Base-by-base conservation (phyloP, 2,888 invertebrate species). In the Eudasyphora cyanicolor region DNA sequence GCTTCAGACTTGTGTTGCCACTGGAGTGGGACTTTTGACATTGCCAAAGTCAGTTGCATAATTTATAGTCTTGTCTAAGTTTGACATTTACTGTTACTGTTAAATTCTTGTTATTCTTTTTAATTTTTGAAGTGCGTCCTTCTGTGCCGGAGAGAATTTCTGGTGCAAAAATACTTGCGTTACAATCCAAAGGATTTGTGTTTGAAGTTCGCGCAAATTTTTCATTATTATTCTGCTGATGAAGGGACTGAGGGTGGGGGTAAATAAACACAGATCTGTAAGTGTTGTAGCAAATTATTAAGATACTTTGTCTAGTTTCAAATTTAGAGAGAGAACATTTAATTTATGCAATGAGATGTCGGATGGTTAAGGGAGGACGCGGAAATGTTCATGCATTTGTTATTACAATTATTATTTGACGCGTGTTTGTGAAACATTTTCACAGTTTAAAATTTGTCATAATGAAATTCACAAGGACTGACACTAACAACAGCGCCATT, bases 61-160 rank as follows among this genome's bases (percentile, higher is more conserved):
- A 84, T 81, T 84, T 84, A 84, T 79, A 78, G 81, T 64, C 76
- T 81, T 81, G 81, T 79, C 78, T 51, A 75, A 74, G 49, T 84
- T 78, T 84, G 81, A 84, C 84, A 81, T 81, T 84, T 79, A 76
- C 81, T 57, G 70, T 84, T 79, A 76, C 81, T 57, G 70, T 45
- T 71, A 70, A 75, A 80, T 80, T 76, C 51, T 75, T 78, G 62
- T 45, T 12, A 32, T 77, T 73, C 35, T 45, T 32, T 62, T 51
- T 70, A 19, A 29, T 32, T 24, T 19, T 38, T 49, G 14, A 57
- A 38, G 17, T 19, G 32, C 64, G 54, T 38, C 38, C 57, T 12
- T 42, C 21, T 60, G 24, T 21, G 19, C 60, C 71, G 24, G 10
- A 10, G 69, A 35, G 12, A 21, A 64, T 49, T 67, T 49, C 21